Evolutionary conservation across 2,888 invertebrate species (phyloP).

Genomic region (Caenorhabditis imperialis): DNA sequence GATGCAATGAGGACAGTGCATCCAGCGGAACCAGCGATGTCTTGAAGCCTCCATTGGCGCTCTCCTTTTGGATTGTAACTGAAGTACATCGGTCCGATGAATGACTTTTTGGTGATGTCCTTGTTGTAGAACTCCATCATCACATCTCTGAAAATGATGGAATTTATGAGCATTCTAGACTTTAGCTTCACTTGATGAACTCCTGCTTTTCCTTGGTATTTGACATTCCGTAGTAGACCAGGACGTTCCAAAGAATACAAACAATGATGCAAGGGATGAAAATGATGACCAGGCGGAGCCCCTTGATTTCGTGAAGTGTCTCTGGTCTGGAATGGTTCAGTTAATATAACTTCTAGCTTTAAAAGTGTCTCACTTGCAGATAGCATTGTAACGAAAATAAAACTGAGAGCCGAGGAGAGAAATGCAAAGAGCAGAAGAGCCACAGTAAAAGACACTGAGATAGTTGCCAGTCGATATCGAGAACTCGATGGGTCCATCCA

Average conservation of each 20-base stretch:
- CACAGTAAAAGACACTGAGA: slow-evolving; percentile 10
- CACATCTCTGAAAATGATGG: slow-evolving; percentile 9
- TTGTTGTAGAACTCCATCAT: slow-evolving; percentile 21
- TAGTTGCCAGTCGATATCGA: slow-evolving; percentile 1
- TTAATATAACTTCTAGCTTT: too few relatives aligned
- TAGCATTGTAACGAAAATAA: slow-evolving; percentile 2
- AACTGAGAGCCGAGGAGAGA: slow-evolving; percentile 14
- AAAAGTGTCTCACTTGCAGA: too few relatives aligned
- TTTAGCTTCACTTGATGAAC: slow-evolving; percentile 36
- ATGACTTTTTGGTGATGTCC: slow-evolving; percentile 26
- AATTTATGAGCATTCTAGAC: neutral
- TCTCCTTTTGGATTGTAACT: slow-evolving; percentile 22
- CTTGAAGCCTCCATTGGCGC: slow-evolving; percentile 36
- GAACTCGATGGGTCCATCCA: slow-evolving; percentile 7
- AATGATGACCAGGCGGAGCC: neutral
- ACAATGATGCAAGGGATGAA: slow-evolving; percentile 30
- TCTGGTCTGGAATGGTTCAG: slow-evolving; percentile 11
- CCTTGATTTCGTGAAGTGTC: slow-evolving; percentile 7
- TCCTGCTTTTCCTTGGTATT: slow-evolving; percentile 33
- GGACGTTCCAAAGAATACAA: slow-evolving; percentile 28
- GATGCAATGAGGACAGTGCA: slow-evolving; percentile 31
- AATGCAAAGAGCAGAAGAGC: slow-evolving; percentile 10
- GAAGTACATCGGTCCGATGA: slow-evolving; percentile 40
- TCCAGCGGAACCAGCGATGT: slow-evolving; percentile 19
- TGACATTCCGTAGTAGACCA: slow-evolving; percentile 36